These are phyloP conservation scores for Limosa lapponica DNA, from an alignment of 2,797 vertebrate species.

Conservation along the genomic window DNA sequence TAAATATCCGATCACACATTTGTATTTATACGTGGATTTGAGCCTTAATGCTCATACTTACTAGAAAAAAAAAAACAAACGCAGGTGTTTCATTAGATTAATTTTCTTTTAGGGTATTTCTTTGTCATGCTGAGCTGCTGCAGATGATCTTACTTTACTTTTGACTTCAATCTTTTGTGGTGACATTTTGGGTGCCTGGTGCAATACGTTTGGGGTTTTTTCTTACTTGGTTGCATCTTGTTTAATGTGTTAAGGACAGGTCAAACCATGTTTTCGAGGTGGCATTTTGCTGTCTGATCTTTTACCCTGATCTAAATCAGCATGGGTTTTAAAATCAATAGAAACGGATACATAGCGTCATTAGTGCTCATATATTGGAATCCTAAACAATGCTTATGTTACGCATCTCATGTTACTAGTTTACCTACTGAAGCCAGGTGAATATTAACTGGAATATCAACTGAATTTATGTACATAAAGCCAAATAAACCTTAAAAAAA, in stretches of 20 bases:
- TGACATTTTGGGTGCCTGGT: neutral
- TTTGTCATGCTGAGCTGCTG: neutral
- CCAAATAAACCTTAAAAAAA: neutral
- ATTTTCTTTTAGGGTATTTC: constrained; percentile 1
- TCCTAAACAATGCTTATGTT: neutral
- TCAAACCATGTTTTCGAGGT: neutral
- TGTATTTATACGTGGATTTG: neutral
- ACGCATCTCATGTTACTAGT: neutral
- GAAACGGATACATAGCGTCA: neutral
- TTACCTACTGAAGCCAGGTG: neutral
- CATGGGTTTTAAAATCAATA: neutral
- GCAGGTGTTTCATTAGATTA: neutral
- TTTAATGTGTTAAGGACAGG: neutral
- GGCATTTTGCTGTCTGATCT: neutral
- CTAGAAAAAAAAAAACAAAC: neutral
- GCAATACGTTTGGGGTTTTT: neutral
- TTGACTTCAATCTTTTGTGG: neutral
- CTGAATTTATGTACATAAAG: neutral
- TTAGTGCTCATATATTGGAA: neutral
- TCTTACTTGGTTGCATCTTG: neutral
- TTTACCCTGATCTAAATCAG: neutral
- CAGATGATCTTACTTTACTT: neutral
- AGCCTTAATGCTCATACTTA: neutral
- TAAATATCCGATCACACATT: neutral
- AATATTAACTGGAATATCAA: constrained; percentile 22